Conservation (phyloP, 1,140 invertebrate genomes). For the Oppia nitens region DNA sequence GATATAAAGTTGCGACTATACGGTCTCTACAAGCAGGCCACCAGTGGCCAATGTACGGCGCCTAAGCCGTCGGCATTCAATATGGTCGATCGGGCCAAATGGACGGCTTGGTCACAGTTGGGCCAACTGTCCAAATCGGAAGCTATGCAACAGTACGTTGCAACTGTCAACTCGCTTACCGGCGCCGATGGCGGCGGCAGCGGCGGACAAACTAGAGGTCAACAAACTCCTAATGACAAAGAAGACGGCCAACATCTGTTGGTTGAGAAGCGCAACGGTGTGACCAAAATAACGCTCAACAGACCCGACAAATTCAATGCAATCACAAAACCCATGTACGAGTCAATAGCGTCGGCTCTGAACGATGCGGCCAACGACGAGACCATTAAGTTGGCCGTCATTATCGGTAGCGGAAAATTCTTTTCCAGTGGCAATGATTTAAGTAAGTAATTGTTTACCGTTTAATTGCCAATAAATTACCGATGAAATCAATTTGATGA, state of each 20-base stretch:
- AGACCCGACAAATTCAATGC: constrained; percentile 61
- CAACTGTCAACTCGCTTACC: constrained; percentile 26
- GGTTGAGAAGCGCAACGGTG: constrained; percentile 29
- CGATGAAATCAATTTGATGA: not conserved
- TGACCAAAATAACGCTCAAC: constrained; percentile 48
- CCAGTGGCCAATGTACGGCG: constrained; percentile 34
- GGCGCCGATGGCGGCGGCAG: constrained; percentile 12
- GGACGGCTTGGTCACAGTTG: constrained; percentile 41
- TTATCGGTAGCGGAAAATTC: constrained; percentile 56
- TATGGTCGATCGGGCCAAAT: constrained; percentile 42
- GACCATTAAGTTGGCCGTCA: constrained; percentile 40
- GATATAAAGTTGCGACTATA: constrained; percentile 39
- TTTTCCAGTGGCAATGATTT: constrained; percentile 78
- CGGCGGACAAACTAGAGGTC: not conserved
- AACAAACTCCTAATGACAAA: not conserved
- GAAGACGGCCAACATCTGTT: constrained; percentile 7
- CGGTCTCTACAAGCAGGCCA: constrained; percentile 42
- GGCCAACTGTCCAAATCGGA: constrained; percentile 31
- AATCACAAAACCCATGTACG: constrained; percentile 48
- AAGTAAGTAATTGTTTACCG: constrained; percentile 34
- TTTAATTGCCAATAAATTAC: too few species aligned
- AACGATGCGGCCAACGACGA: constrained; percentile 43
- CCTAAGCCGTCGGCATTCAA: constrained; percentile 42
- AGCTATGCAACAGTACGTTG: constrained; percentile 26
- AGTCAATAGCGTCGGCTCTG: constrained; percentile 40